Base-by-base conservation (phyloP, 1,140 invertebrate genomes). In the Drosophila jambulina region DNA sequence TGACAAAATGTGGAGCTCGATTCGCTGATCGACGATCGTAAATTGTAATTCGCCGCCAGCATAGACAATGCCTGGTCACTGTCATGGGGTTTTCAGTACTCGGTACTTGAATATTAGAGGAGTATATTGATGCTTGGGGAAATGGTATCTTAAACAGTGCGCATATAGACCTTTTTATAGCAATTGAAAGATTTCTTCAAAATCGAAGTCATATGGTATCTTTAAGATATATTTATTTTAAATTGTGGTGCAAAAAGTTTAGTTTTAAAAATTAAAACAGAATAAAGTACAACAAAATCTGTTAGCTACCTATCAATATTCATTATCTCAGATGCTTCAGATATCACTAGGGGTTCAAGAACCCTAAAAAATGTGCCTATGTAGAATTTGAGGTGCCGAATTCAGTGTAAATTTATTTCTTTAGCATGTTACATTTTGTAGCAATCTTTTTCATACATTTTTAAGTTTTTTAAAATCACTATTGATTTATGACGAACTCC, bases 21-120 rank as follows among this genome's bases (percentile, higher is more conserved):
- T 67, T 58, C 23, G 48, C 75, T 64, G 69, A 72, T 72, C 69
- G 69, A 49, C 67, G 68, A 72, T 72, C 69, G 69, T 71, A 72
- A 71, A 77, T 60, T 68, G 74, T 68, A 76, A 59, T 60, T 45
- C 43, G 58, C 59, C 51, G 48, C 32, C 57, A 67, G 58, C 27
- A 53, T 54, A 69, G 23, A 87, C 83, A 86, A 87, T 69, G 80
- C 56, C 43, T 51, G 42, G 59, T 75, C 80, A 83, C 68, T 87
- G 83, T 87, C 75, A 72, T 58, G 69, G 38, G 36, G 40, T 32
- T 49, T 49, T 45, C 21, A 21, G 23, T 70, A 23, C 62, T 6
- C 12, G 17, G 38, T 43, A 61, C 8, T 43, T 0, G n/a, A 7
- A 7, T 2, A 60, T 32, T 23, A 32, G 3, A 32, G 58, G 25